A percentile compares a stretch with the other conserved stretches of the same genome.
phyloP scores from a whole-genome alignment of 2,113 vertebrate species.

The Embiotoca jacksoni region DNA sequence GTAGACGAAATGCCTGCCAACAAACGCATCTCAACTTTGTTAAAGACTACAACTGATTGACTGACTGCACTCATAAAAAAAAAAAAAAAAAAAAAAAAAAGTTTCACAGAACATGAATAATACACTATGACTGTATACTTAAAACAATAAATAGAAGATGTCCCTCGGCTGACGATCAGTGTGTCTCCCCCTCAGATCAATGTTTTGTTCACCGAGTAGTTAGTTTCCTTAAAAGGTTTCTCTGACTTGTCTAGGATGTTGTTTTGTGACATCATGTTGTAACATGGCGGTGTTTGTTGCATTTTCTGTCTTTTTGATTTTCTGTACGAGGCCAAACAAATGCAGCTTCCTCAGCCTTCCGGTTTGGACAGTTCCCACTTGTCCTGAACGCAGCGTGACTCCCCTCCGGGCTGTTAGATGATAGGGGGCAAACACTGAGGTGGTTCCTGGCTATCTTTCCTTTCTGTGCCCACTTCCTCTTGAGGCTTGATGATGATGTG shows the following conservation, averaged over 20 bases:
- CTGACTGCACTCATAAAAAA: constrained; percentile 21
- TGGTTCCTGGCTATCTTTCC: constrained; percentile 60
- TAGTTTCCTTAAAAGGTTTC: neutral
- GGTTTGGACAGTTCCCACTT: neutral
- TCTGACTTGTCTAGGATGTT: neutral
- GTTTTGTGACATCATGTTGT: neutral
- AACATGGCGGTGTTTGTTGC: constrained; percentile 20
- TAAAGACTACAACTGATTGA: constrained; percentile 20
- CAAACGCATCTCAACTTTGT: constrained; percentile 5
- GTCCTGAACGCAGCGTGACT: no score
- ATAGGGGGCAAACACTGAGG: constrained; percentile 69
- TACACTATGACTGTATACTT: constrained; percentile 14
- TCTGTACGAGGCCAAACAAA: no score
- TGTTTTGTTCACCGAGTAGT: constrained; percentile 9
- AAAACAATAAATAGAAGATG: constrained; percentile 34
- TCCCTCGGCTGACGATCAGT: neutral
- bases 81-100: constrained; percentile 16
- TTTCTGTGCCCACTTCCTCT: constrained; percentile 56
- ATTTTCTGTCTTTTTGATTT: neutral
- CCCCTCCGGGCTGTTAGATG: constrained; percentile 50
- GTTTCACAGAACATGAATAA: constrained; percentile 28
- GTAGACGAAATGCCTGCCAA: neutral
- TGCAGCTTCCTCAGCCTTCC: no score
- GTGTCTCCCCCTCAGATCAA: neutral
- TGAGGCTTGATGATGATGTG: constrained; percentile 83